Percentiles rank a stretch among this genome's conserved stretches.
phyloP scores from a whole-genome alignment of 2,888 invertebrate genomes.

The Caradrina clavipalpis region DNA sequence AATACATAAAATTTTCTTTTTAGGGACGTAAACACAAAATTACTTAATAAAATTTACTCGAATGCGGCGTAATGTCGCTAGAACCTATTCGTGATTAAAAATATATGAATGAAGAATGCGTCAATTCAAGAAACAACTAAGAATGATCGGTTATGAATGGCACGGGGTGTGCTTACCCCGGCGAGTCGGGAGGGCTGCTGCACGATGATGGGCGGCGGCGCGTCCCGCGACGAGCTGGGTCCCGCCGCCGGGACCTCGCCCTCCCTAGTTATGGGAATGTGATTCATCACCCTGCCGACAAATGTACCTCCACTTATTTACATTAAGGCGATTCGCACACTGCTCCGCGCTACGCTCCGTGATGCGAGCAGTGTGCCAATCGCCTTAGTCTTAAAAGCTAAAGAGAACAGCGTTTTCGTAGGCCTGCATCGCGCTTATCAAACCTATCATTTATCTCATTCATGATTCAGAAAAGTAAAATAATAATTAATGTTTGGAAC shows the following conservation, averaged over 20 bases:
- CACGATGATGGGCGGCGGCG: constrained; percentile 31
- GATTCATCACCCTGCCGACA: constrained; percentile 57
- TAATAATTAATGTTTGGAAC: too few species aligned
- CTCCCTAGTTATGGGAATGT: constrained; percentile 42
- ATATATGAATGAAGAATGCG: background rate
- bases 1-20: too few species aligned
- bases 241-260: constrained; percentile 56
- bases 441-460: background rate
- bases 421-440: constrained; percentile 37
- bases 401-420: background rate
- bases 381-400: background rate
- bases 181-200: constrained; percentile 54
- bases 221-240: constrained; percentile 63
- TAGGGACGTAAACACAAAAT: too few species aligned
- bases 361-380: too few species aligned
- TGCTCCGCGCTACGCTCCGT: too few species aligned
- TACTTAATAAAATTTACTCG: too few species aligned
- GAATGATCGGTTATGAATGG: background rate
- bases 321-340: too few species aligned
- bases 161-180: constrained; percentile 57
- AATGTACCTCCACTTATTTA: constrained; percentile 36
- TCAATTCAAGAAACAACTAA: background rate
- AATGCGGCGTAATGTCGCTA: too few species aligned
- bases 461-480: background rate
- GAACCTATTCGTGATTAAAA: too few species aligned